These are phyloP conservation scores for Drosophila colorata DNA, from an alignment of 2,888 invertebrate species.

Conservation along the genomic window DNA sequence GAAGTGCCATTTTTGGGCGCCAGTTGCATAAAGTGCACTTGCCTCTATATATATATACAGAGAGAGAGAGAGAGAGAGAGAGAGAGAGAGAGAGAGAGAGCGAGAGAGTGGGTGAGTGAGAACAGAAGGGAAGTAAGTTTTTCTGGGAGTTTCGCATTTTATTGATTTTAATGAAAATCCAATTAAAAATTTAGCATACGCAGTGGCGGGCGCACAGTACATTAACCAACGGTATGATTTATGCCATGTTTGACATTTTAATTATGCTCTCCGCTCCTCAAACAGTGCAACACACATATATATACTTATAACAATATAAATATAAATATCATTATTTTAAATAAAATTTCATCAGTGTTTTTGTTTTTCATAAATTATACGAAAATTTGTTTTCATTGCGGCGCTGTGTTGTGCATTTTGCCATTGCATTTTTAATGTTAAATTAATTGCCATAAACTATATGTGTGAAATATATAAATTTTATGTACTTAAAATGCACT, in stretches of 20 bases:
- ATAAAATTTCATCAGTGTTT: conserved; percentile 28
- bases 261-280: conserved; percentile 58
- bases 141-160: conserved; percentile 28
- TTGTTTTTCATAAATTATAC: conserved; percentile 39
- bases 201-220: conserved; percentile 46
- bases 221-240: conserved; percentile 59
- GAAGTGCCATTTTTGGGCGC: conserved; percentile 69
- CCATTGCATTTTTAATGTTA: conserved; percentile 51
- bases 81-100: background rate
- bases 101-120: background rate
- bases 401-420: conserved; percentile 3
- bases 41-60: background rate
- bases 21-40: conserved; percentile 41
- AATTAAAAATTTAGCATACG: conserved; percentile 71
- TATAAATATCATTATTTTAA: conserved; percentile 30
- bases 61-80: background rate
- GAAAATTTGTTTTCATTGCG: conserved; percentile 8
- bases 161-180: conserved; percentile 77
- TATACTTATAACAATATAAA: conserved; percentile 43
- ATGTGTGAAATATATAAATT: conserved; percentile 32
- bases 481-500: conserved; percentile 4
- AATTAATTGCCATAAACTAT: conserved; percentile 67
- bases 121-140: background rate
- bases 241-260: conserved; percentile 72
- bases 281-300: conserved; percentile 13